phyloP scores from a whole-genome alignment of 53 echinoderm and acorn worm species.

The Antedon mediterranea region DNA sequence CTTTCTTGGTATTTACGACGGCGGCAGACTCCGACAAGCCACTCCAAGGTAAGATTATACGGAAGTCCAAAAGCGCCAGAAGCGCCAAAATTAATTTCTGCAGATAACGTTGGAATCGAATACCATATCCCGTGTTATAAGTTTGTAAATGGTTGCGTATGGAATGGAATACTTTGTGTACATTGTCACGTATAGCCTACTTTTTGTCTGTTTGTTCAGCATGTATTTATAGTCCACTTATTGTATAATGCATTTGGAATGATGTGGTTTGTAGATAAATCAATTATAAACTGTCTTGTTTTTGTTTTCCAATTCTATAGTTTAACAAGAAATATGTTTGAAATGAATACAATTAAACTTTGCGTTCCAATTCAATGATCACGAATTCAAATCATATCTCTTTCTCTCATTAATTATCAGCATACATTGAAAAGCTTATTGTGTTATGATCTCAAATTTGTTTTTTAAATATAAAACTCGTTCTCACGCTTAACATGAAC shows the following conservation, averaged over 20 bases:
- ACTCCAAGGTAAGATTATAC: not conserved
- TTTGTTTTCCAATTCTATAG: no score
- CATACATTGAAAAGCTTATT: no score
- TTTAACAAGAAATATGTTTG: no score
- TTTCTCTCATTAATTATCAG: no score
- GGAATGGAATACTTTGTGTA: not conserved
- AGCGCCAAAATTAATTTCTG: not conserved
- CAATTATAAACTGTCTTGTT: no score
- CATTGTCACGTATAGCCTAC: not conserved
- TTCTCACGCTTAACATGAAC: no score
- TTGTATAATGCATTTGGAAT: not conserved
- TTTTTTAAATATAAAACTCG: no score
- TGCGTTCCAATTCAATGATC: no score
- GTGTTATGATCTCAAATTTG: no score
- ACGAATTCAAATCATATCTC: no score
- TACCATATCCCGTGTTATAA: not conserved
- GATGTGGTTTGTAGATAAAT: not conserved
- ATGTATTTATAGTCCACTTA: not conserved
- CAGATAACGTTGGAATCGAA: not conserved
- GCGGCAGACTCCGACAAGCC: not conserved
- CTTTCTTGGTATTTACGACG: not conserved
- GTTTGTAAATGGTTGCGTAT: not conserved
- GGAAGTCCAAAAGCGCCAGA: not conserved
- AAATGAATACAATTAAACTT: no score
- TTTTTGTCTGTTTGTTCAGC: not conserved